Evolutionary conservation across 92 coral and sea anemone genomes (phyloP).

Genomic region (Parazoanthus swiftii): DNA sequence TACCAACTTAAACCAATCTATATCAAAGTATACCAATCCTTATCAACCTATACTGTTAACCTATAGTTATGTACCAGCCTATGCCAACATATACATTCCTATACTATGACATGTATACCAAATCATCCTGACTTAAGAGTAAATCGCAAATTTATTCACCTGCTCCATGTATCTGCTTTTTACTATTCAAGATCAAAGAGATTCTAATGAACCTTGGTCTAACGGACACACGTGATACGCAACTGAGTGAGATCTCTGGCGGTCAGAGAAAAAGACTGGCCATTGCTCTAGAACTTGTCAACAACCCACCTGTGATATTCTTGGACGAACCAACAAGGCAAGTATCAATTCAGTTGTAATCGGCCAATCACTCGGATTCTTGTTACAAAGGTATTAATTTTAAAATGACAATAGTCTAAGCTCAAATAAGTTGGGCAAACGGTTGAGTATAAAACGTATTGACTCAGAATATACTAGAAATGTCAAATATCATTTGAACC

Average conservation of each 20-base stretch:
- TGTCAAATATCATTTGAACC: too few relatives aligned
- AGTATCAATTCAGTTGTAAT: neutral
- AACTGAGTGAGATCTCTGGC: constrained; percentile 92
- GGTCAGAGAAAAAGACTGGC: constrained; percentile 98
- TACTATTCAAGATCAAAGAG: constrained; percentile 72
- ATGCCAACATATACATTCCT: neutral
- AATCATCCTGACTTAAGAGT: neutral
- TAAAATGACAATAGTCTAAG: too few relatives aligned
- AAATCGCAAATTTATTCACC: neutral
- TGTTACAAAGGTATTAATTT: too few relatives aligned
- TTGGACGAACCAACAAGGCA: constrained; percentile 98
- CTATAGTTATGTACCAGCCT: neutral
- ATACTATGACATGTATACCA: neutral
- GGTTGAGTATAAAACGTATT: too few relatives aligned
- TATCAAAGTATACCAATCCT: neutral
- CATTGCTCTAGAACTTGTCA: constrained; percentile 93
- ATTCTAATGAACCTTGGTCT: constrained; percentile 92
- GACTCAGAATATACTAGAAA: too few relatives aligned
- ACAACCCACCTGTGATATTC: constrained; percentile 94
- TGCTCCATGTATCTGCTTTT: neutral
- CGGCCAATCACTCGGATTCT: neutral
- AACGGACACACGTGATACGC: constrained; percentile 73
- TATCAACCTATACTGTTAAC: neutral
- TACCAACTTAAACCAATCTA: neutral
- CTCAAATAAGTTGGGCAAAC: too few relatives aligned